Percentiles rank a stretch among this genome's conserved stretches.
Conservation (phyloP, 92 coral and sea anemone species). For the Zoanthus sociatus region DNA sequence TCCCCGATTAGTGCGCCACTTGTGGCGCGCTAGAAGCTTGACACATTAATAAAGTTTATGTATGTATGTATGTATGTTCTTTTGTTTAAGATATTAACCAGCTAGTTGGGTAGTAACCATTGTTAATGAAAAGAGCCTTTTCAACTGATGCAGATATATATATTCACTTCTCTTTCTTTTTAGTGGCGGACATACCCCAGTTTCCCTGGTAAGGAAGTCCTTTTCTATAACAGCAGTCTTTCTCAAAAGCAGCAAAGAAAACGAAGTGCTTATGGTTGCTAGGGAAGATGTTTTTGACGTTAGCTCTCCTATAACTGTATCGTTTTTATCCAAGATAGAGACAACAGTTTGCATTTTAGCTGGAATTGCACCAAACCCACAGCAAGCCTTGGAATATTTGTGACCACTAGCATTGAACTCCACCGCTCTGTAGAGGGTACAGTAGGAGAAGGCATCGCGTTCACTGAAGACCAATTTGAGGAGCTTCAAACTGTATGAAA, state of each 20-base stretch:
- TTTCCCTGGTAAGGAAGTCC: neutral
- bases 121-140: too few species aligned
- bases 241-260: neutral
- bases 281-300: conserved; percentile 29
- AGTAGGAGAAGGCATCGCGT: conserved; percentile 46
- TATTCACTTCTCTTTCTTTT: conserved; percentile 47
- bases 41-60: too few species aligned
- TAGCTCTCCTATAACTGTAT: conserved; percentile 51
- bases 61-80: too few species aligned
- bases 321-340: conserved; percentile 43
- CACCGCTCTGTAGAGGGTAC: conserved; percentile 45
- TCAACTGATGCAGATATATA: conserved; percentile 32
- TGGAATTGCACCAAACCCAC: conserved; percentile 40
- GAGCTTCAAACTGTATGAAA: conserved; percentile 39
- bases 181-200: conserved; percentile 47
- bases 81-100: too few species aligned
- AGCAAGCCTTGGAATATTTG: conserved; percentile 23
- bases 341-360: conserved; percentile 56
- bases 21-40: too few species aligned
- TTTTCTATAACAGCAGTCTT: neutral
- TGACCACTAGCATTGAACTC: conserved; percentile 49
- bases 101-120: too few species aligned
- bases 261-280: conserved; percentile 14
- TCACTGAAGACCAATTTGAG: conserved; percentile 61
- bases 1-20: too few species aligned